Evolutionary conservation across 2,797 vertebrate genomes (phyloP).

Genomic region (Zenarchopterus dispar): DNA sequence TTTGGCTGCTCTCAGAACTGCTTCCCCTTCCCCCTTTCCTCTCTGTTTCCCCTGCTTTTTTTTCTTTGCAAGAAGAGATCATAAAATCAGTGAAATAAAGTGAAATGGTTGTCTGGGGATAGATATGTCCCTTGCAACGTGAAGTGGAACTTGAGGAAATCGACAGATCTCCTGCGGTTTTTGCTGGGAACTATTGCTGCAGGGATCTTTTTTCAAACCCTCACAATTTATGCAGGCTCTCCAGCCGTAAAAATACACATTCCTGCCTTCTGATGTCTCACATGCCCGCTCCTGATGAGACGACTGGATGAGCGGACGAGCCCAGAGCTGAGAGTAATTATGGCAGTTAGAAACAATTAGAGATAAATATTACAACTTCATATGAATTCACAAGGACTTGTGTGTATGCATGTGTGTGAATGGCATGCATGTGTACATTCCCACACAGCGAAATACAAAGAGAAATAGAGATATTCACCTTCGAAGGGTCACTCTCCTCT

Average conservation of each 20-base stretch:
- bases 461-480: slow-evolving; percentile 79
- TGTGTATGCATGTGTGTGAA: slow-evolving; percentile 18
- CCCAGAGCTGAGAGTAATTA: slow-evolving; percentile 66
- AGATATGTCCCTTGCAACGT: slow-evolving; percentile 73
- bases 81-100: slow-evolving; percentile 78
- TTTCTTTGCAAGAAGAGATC: slow-evolving; percentile 58
- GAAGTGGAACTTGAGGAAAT: slow-evolving; percentile 78
- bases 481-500: slow-evolving; percentile 80
- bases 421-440: slow-evolving; percentile 49
- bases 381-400: slow-evolving; percentile 45
- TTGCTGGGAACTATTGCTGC: slow-evolving; percentile 61
- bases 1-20: slow-evolving; percentile 73
- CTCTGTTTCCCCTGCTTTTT: background rate
- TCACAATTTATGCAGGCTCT: slow-evolving; percentile 70
- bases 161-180: slow-evolving; percentile 67
- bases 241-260: slow-evolving; percentile 65
- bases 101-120: slow-evolving; percentile 73
- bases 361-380: slow-evolving; percentile 64
- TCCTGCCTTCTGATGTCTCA: slow-evolving; percentile 66
- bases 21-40: background rate
- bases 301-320: slow-evolving; percentile 55
- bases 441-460: slow-evolving; percentile 52
- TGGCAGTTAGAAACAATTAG: slow-evolving; percentile 72
- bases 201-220: slow-evolving; percentile 38
- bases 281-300: slow-evolving; percentile 57